Conservation (phyloP, 2,113 vertebrate species). For the Anthoscopus minutus region DNA sequence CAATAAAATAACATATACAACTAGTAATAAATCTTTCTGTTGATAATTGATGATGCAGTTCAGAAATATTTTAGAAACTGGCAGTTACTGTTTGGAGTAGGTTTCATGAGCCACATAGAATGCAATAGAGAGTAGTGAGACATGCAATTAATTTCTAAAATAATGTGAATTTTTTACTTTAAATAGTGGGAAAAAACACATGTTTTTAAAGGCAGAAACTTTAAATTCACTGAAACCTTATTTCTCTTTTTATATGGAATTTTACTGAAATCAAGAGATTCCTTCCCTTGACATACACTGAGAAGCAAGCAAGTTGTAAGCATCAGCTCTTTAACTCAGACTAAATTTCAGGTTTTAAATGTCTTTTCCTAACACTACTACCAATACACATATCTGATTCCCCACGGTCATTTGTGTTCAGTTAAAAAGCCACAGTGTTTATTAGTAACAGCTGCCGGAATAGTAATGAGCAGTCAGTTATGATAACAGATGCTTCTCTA, state of each 20-base stretch:
- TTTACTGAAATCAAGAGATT: background rate
- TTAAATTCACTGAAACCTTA: background rate
- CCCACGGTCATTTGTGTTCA: background rate
- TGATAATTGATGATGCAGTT: background rate
- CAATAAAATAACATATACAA: background rate
- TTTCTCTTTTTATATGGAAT: background rate
- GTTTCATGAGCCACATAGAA: background rate
- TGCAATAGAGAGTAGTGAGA: background rate
- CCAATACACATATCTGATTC: background rate
- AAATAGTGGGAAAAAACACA: background rate
- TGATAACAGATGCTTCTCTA: background rate
- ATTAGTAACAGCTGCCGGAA: background rate
- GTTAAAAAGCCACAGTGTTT: background rate
- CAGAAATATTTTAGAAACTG: background rate
- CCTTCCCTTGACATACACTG: background rate
- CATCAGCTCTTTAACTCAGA: background rate
- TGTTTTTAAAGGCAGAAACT: background rate
- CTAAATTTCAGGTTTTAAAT: background rate
- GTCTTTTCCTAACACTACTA: background rate
- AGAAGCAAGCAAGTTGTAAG: background rate
- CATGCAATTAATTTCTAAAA: background rate
- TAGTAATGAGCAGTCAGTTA: accelerated
- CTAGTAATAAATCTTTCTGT: background rate
- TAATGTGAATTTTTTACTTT: background rate
- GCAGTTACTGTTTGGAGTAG: background rate